Percentiles rank a stretch among this genome's conserved stretches.
Evolutionary conservation across 2,888 invertebrate species (phyloP).

Genomic region (Dusona sp.): DNA sequence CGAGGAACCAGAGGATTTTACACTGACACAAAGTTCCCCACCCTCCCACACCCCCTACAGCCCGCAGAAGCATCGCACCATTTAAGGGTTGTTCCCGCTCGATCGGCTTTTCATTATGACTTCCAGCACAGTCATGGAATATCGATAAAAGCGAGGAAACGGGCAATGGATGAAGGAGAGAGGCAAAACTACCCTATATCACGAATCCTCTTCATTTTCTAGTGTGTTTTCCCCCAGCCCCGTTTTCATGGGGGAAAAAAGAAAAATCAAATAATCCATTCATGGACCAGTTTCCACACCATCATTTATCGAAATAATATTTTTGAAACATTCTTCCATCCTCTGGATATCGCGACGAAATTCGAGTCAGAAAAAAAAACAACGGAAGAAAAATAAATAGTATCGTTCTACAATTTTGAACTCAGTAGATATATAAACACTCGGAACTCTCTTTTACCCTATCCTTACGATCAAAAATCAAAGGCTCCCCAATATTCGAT

Average conservation of each 20-base stretch:
- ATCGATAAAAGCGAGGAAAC: slow-evolving; percentile 55
- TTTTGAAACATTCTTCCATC: background rate
- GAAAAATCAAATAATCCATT: slow-evolving; percentile 41
- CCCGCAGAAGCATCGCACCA: slow-evolving; percentile 7
- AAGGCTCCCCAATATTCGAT: background rate
- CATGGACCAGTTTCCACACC: slow-evolving; percentile 25
- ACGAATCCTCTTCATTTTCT: background rate
- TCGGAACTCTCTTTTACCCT: background rate
- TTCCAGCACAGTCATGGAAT: slow-evolving; percentile 57
- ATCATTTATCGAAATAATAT: slow-evolving; percentile 4
- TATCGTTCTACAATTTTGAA: background rate
- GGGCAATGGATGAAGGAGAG: slow-evolving; percentile 39
- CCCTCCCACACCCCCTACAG: slow-evolving; percentile 11
- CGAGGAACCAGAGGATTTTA: slow-evolving; percentile 51
- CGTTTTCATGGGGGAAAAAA: background rate
- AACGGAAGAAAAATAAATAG: background rate
- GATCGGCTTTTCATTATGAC: slow-evolving; percentile 66
- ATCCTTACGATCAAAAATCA: background rate
- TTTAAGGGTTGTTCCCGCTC: slow-evolving; percentile 53
- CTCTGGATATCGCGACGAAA: background rate
- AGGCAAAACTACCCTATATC: slow-evolving; percentile 46
- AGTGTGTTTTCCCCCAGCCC: background rate
- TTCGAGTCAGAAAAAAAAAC: background rate
- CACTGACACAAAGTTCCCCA: slow-evolving; percentile 14
- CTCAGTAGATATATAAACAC: background rate